A percentile compares a stretch with the other conserved stretches of the same genome.
phyloP scores from a whole-genome alignment of 2,113 vertebrate species.

The Ameiurus melas region DNA sequence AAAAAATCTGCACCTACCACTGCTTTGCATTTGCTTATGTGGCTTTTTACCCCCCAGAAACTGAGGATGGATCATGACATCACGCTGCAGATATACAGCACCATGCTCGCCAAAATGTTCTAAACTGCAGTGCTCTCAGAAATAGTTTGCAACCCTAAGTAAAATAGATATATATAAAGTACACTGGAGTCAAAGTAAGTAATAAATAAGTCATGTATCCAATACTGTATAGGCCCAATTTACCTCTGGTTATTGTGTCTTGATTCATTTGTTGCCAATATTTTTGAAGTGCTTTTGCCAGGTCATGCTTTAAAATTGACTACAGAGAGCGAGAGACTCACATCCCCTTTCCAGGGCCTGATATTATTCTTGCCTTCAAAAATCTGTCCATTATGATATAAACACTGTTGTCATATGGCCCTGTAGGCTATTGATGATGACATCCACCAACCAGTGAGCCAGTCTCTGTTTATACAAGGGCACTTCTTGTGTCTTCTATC shows the following conservation, averaged over 20 bases:
- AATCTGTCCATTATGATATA: not conserved
- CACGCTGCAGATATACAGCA: slow-evolving; percentile 31
- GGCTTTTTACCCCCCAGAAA: slow-evolving; percentile 33
- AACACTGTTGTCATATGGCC: not conserved
- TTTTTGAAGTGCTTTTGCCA: not conserved
- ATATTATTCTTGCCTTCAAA: not conserved
- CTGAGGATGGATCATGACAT: slow-evolving; percentile 9
- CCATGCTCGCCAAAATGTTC: slow-evolving; percentile 1
- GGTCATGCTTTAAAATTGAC: not conserved
- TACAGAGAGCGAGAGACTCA: not conserved
- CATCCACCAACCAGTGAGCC: not conserved
- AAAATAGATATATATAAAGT: not conserved
- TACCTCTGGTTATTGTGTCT: not conserved
- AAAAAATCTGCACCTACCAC: slow-evolving; percentile 13
- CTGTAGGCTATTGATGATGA: not conserved
- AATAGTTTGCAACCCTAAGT: not conserved
- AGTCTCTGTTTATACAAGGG: not conserved
- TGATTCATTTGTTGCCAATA: slow-evolving; percentile 6
- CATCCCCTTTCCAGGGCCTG: not conserved
- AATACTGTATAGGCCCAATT: not conserved
- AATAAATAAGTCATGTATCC: not conserved
- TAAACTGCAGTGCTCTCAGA: not conserved
- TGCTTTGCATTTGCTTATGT: slow-evolving; percentile 41
- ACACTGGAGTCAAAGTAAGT: not conserved
- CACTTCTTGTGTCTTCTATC: not conserved